Evolutionary conservation across 2,888 invertebrate genomes (phyloP).

Genomic region (Hypomecis atomaria): DNA sequence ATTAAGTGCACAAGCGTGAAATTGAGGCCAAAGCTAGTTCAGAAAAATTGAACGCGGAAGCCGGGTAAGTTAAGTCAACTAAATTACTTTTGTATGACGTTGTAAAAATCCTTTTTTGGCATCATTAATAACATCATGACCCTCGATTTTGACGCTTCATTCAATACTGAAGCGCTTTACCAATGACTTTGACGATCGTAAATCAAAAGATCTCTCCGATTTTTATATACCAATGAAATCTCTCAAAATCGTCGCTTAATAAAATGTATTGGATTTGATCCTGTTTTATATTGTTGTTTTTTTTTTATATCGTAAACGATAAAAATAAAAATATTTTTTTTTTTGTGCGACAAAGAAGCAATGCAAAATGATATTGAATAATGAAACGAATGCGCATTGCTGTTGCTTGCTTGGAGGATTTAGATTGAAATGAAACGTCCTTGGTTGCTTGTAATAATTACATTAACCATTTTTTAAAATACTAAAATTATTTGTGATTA

Average conservation of each 20-base stretch:
- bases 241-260: slow-evolving; percentile 15
- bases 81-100: slow-evolving; percentile 28
- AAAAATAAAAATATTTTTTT: too few species aligned
- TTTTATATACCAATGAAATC: slow-evolving; percentile 21
- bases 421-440: too few species aligned
- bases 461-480: too few species aligned
- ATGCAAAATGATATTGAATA: too few species aligned
- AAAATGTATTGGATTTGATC: slow-evolving; percentile 6
- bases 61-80: slow-evolving; percentile 8
- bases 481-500: too few species aligned
- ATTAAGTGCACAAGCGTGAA: slow-evolving; percentile 15
- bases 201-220: slow-evolving; percentile 29
- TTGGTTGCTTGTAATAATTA: too few species aligned
- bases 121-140: slow-evolving; percentile 19
- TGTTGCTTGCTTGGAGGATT: too few species aligned
- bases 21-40: slow-evolving; percentile 1
- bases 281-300: slow-evolving; percentile 7
- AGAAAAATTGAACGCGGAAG: slow-evolving; percentile 7
- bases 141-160: slow-evolving; percentile 10
- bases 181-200: slow-evolving; percentile 24
- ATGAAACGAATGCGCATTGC: too few species aligned
- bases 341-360: too few species aligned
- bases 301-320: background rate
- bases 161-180: slow-evolving; percentile 11
- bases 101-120: slow-evolving; percentile 20